Evolutionary conservation across 2,113 vertebrate genomes (phyloP).

Genomic region (Megatriorchis doriae): DNA sequence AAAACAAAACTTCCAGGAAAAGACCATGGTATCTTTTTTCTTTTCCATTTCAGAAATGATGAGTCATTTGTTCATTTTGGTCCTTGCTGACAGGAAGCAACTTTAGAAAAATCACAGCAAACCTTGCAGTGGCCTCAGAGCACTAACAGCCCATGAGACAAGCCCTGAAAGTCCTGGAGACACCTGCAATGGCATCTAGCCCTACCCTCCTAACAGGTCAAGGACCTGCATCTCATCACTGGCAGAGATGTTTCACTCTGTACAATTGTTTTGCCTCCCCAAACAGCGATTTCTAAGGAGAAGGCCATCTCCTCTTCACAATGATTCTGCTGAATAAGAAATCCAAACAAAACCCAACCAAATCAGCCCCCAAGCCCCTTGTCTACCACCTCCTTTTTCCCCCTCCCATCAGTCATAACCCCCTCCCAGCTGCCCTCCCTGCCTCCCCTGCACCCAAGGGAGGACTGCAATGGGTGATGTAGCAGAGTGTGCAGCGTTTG

Average conservation of each 20-base stretch:
- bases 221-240: background rate
- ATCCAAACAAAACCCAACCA: background rate
- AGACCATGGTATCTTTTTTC: background rate
- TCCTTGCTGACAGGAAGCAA: background rate
- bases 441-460: background rate
- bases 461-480: constrained; percentile 12
- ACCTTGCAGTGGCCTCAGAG: background rate
- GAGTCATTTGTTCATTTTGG: constrained; percentile 17
- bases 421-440: constrained; percentile 38
- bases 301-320: background rate
- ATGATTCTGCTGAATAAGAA: constrained; percentile 27
- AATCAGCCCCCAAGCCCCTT: constrained; percentile 29
- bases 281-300: background rate
- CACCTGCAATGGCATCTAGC: background rate
- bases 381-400: background rate
- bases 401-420: background rate
- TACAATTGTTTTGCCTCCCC: background rate
- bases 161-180: background rate
- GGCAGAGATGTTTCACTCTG: background rate
- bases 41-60: background rate
- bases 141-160: background rate
- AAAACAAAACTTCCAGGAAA: constrained; percentile 39
- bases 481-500: constrained; percentile 55
- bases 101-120: background rate
- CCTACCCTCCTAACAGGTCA: background rate